Evolutionary conservation across 2,113 vertebrate species (phyloP), one percentile per base, ranked within the genome.

Genomic region (Choloepus hoffmanni): DNA sequence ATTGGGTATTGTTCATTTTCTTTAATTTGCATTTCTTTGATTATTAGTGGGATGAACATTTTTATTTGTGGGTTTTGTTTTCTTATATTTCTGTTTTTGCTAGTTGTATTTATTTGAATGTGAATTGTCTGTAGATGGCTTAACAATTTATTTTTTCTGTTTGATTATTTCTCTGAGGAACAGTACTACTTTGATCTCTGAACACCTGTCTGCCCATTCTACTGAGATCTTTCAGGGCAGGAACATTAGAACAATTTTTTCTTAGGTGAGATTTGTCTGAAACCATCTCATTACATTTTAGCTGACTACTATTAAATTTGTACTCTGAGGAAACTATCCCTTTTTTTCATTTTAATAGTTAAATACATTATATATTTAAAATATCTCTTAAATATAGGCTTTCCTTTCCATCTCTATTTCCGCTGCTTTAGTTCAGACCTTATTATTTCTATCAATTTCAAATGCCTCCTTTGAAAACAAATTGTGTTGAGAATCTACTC

Each of bases 21-120:
- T 94, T 92, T 63, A 78, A 91, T 83, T 85, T 94, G 11, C 30
- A 23, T 76, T 89, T 94, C 65, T 90, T 70, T 91, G 28, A 58
- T 90, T 84, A 58, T 74, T 70, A 63, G 36, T 83, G 13, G 23
- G 36, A 58, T 78, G 62, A 74, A 84, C 50, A 65, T 72, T 79
- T 95, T 89, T 62, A 7, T 58, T 83, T 96, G 68, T 90, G 43
- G 4, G 55, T 24, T 90, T 93, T 73, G 2, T 89, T 65, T 72
- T 87, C 48, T 11, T 50, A 50, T 50, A 86, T 70, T 58, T 58
- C 14, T 81, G 15, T 65, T 85, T 92, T 65, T 93, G 24, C 40
- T 79, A 28, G 28, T 81, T 94, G 28, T 58, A n/a, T 89, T 94
- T 92, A 78, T 63, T 86, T 96, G 45, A 21, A 48, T 76, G 11